Evolutionary conservation across 2,113 vertebrate genomes (phyloP), one percentile per base, ranked within the genome.

Genomic region (Campylomormyrus tamandua): DNA sequence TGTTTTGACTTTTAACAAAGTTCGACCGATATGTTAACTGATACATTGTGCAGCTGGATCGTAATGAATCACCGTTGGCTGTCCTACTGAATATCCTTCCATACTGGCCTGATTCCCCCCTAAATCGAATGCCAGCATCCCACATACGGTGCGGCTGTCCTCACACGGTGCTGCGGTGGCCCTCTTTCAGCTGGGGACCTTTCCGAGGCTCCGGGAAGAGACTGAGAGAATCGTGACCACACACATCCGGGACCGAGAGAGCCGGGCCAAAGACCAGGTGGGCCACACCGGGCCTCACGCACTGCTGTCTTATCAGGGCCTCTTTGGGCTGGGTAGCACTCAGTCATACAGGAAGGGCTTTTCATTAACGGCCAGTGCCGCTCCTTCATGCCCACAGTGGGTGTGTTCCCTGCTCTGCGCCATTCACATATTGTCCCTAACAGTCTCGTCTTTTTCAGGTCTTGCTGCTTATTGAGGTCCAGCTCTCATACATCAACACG

Each of bases 401-500:
- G 19, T 77, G 13, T 85, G 83, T 46, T 49, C 19, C 8, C 10
- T 85, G 46, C 21, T 24, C 21, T 48, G 10, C 9, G 3, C 2
- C 19, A 9, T 53, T 52, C 8, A 52, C 83, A 66, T 35, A 74
- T 24, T 91, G 88, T 91, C 48, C 24, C 24, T 91, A 5, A 0
- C 56, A 42, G 45, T 83, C 90, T 45, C 77, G 74, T 74, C 87
- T 66, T 45, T 89, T 90, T 87, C 10, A 99, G 98, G 96, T 98
- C 53, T 93, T 97, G 90, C 92, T 99, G 35, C 92, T 98, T 91
- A 97, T 99, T 92, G 97, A 98, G 91, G 97, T 98, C 89, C 98
- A 99, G 91, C 96, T 98, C 27, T 97, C 98, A 90, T 99, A 99
- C 91, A 98, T 99, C 91, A 99, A 99, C 90, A 99, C 98, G 89